Evolutionary conservation across 2,888 invertebrate species (phyloP), one percentile per base, ranked within the genome.

Genomic region (Sesamia inferens): DNA sequence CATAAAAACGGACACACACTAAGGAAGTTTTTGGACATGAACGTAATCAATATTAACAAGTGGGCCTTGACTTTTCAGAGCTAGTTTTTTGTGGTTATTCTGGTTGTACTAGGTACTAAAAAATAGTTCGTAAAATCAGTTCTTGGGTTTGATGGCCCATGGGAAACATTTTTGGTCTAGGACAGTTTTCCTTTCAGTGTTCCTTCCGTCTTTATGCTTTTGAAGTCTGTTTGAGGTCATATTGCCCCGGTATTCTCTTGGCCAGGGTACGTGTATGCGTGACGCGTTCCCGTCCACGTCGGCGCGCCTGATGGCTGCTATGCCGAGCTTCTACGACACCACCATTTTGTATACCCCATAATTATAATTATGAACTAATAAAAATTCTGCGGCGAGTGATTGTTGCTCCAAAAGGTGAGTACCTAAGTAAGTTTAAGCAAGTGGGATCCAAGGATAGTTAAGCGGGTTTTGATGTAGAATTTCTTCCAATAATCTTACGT

Each of bases 201-300:
- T 14, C 22, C 2, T 24, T 14, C 22, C 1, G 13, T 24, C 2
- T 73, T 24, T 51, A n/a, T 19, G 39, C 10, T 47, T 24, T 44
- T 51, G 11, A 59, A 63, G 16, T 16, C 6, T 31, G 3, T 39
- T 19, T 24, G 31, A n/a, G 14, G 13, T 58, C 39, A 54, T 14
- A 22, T 22, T 11, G 66, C 62, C 62, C 47, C 62, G 61, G 68
- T 66, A 76, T 55, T 59, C 77, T 42, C 68, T 77, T 48, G 48
- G 68, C 63, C 57, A 66, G 51, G 61, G 61, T 39, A 39, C 6
- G 62, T 69, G 70, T 82, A 68, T 85, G 69, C 69, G 71, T 76
- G 66, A 74, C 84, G 76, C 79, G 75, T 79, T 85, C 85, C 85
- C 85, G 85, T 87, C 85, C 86, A 75, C 87, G 87, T 79, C 75